Evolutionary conservation across 2,888 invertebrate genomes (phyloP), one percentile per base, ranked within the genome.

Genomic region (Rhynchonema sp.): DNA sequence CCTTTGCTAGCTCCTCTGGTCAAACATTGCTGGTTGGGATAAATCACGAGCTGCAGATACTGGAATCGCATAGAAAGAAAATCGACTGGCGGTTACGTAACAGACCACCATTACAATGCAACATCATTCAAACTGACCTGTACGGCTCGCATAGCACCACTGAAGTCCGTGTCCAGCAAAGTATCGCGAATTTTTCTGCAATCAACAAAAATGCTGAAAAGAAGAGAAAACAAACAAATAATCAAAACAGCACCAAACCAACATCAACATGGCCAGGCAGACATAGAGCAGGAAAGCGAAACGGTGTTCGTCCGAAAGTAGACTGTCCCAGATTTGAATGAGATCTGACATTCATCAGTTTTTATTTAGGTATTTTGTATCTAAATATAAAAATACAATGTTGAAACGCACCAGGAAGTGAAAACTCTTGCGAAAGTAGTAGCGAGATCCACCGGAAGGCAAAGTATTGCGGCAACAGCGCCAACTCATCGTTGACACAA

Each of bases 221-320:
- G 2, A 26, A 57, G 38, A 23, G 23, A 29, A n/a, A 13, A 30
- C 6, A n/a, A 22, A 30, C 6, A 56, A 30, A 38, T 20, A 22
- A 38, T 2, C n/a, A 55, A 55, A 6, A 59, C 30, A 58, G 30
- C 6, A 55, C 9, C 30, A 2, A 65, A 82, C 87, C 82, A 80
- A 91, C 89, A 91, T 80, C 67, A 98, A 86, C 96, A 98, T 98
- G 69, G 94, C 88, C 78, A 90, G 87, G 75, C 94, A 94, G 61
- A 94, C 84, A 72, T 85, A 82, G 63, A 90, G 84, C 1, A 96
- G 82, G 72, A 90, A 92, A 69, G 85, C 82, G 74, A 96, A 94
- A 70, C 59, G 30, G 38, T 29, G 80, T 58, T 83, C 80, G 75
- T 94, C 92, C 0, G 94, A 84, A 73, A 98, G 88, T 58, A 98